These are phyloP conservation scores for Aplochiton taeniatus DNA, from an alignment of 2,797 vertebrate genomes.

Conservation along the genomic window DNA sequence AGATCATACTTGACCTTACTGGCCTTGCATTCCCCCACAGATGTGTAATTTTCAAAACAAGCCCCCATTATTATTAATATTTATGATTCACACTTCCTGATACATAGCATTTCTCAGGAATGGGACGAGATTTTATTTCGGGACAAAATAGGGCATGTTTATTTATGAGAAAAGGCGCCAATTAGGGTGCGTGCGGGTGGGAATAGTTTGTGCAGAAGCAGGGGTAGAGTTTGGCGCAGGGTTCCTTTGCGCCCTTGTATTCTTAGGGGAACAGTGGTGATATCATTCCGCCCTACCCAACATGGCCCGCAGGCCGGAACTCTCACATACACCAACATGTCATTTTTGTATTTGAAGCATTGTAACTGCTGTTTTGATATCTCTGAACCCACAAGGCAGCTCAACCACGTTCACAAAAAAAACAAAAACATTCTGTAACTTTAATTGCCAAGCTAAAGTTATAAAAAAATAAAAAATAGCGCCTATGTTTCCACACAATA, in stretches of 20 bases:
- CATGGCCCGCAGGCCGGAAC: background rate
- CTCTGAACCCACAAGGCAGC: conserved; percentile 36
- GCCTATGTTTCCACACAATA: conserved; percentile 38
- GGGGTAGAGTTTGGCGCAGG: conserved; percentile 38
- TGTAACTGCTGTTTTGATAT: conserved; percentile 28
- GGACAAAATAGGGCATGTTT: conserved; percentile 53
- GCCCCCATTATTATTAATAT: conserved; percentile 70
- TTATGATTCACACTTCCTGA: conserved; percentile 73
- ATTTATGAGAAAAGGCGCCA: conserved; percentile 53
- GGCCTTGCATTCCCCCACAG: conserved; percentile 40
- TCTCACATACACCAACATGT: background rate
- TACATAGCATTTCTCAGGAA: conserved; percentile 62
- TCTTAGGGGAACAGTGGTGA: conserved; percentile 29
- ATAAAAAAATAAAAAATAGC: conserved; percentile 30
- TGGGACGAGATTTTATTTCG: conserved; percentile 64
- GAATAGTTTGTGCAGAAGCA: background rate
- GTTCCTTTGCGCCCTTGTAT: conserved; percentile 6
- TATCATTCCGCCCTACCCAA: conserved; percentile 16
- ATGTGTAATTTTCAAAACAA: conserved; percentile 66
- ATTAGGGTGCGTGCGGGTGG: background rate
- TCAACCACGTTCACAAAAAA: conserved; percentile 46
- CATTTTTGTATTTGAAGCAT: background rate
- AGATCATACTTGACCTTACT: conserved; percentile 59
- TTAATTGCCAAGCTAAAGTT: conserved; percentile 47
- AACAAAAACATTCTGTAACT: conserved; percentile 28